Conservation (phyloP, 2,797 vertebrate genomes). For the Anolis apletophallus region DNA sequence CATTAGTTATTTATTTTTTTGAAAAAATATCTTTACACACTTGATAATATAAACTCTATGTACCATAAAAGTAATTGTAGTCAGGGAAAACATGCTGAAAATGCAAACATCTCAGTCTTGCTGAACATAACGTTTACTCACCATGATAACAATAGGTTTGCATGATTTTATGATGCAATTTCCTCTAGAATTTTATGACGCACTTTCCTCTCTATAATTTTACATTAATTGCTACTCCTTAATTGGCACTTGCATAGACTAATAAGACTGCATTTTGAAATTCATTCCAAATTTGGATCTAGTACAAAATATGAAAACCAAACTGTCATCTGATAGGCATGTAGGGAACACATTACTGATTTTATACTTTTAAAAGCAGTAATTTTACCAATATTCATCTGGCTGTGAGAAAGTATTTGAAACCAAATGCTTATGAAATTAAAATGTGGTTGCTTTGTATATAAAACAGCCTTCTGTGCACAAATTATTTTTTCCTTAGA, state of each 20-base stretch:
- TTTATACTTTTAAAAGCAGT: too few species aligned
- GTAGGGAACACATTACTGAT: neutral
- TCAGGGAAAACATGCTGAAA: constrained; percentile 2
- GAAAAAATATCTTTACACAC: neutral
- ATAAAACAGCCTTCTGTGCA: too few species aligned
- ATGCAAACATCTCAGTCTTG: neutral
- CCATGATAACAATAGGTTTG: neutral
- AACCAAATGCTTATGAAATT: too few species aligned
- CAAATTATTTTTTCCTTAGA: too few species aligned
- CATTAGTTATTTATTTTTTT: neutral
- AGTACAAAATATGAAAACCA: neutral
- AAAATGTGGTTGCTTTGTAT: too few species aligned
- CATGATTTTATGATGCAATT: too few species aligned
- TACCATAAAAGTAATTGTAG: constrained; percentile 6
- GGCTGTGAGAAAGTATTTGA: too few species aligned
- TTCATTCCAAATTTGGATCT: neutral
- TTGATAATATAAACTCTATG: constrained; percentile 6
- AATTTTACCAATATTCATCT: too few species aligned
- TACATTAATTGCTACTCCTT: neutral
- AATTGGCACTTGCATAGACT: neutral
- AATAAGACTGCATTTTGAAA: neutral
- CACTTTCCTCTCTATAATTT: neutral
- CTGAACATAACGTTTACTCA: neutral
- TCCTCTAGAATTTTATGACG: too few species aligned
- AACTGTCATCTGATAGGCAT: neutral